Evolutionary conservation across 2,888 invertebrate genomes (phyloP), one percentile per base, ranked within the genome.

Genomic region (Bembecia ichneumoniformis): DNA sequence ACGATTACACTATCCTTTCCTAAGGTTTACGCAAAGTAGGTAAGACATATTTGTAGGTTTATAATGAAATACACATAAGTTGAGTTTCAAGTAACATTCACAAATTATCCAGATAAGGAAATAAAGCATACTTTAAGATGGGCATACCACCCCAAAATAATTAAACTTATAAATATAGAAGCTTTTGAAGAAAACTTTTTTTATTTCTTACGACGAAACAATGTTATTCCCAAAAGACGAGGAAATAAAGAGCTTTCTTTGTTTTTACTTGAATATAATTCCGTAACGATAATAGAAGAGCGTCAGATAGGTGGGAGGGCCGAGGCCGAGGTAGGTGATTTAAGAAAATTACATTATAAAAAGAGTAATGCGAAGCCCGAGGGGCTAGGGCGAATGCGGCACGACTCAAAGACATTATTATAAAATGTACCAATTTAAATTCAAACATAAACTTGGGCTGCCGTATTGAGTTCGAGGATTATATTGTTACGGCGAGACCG

Each of bases 311-410:
- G 62, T 59, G 63, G 61, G 57, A 63, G 60, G 72, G 75, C 71
- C 73, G 73, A 63, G 64, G 68, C 64, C 56, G 60, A 71, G 68
- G 68, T 62, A 66, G 81, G 77, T 83, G 77, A 82, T 83, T 84
- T 81, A 72, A 74, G 77, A 77, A 84, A 86, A 86, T 86, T 82
- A 84, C 80, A 79, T 80, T 78, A 77, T 79, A 78, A 82, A 83
- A 82, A 75, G 71, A 74, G 56, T 55, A 64, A 69, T 66, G 74
- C 71, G 70, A 74, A 64, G 65, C 63, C 63, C 62, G 61, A 64
- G 76, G 76, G 77, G 75, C 65, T 62, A 59, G 64, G 63, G 62
- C 58, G 63, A 62, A 64, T 51, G 74, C 72, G 74, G 77, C 72
- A 60, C 66, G 68, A 63, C 62, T 68, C 71, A 73, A 77, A 75